phyloP scores from a whole-genome alignment of 2,113 vertebrate species.

The Centropus bengalensis region DNA sequence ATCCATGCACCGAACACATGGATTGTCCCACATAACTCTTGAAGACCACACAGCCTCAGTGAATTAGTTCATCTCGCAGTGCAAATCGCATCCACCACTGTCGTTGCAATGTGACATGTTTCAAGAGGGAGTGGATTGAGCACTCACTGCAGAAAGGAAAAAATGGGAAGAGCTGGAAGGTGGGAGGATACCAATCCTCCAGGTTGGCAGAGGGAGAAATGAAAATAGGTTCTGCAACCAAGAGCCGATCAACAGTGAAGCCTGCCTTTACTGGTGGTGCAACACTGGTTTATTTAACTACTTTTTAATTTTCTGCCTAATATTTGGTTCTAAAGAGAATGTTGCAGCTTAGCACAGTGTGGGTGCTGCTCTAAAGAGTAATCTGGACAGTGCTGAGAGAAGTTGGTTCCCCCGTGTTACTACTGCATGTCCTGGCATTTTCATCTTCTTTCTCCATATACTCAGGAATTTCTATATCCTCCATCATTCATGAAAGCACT shows the following conservation, averaged over 20 bases:
- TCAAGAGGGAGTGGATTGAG: rapidly evolving
- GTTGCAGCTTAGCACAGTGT: neutral
- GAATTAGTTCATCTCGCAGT: rapidly evolving
- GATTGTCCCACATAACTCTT: neutral
- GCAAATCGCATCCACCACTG: rapidly evolving
- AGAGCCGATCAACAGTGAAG: neutral
- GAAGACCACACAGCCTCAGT: rapidly evolving
- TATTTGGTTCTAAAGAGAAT: neutral
- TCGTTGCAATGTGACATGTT: rapidly evolving
- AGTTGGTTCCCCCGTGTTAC: neutral
- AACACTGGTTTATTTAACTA: neutral
- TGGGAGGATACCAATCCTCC: neutral
- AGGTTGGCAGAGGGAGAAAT: neutral
- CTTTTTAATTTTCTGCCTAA: neutral
- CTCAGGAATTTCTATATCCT: neutral
- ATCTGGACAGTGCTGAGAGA: neutral
- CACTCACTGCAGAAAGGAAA: neutral
- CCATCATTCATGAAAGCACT: rapidly evolving
- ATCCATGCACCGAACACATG: neutral
- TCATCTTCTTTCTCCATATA: neutral
- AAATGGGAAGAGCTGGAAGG: neutral
- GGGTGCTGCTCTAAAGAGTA: neutral
- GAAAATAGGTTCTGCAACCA: neutral
- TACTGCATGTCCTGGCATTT: neutral
- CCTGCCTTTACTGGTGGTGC: neutral